Evolutionary conservation across 2,888 invertebrate genomes (phyloP), one percentile per base, ranked within the genome.

Genomic region (Stenolophus ochropezus): DNA sequence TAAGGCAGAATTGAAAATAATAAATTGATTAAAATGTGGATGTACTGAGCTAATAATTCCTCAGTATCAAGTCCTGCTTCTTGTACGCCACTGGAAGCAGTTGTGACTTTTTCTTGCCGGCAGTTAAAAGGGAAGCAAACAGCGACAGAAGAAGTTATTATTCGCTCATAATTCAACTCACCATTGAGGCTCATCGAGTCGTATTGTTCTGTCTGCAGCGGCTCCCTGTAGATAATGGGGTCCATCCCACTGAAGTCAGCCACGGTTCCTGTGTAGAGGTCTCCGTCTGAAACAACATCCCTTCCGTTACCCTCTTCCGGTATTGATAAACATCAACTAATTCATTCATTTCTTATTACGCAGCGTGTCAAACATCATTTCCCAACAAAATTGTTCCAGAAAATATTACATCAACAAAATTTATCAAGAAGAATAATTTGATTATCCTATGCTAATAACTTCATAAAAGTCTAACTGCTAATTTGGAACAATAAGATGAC

Each of bases 111-210:
- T 80, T 80, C 79, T 69, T 69, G 4, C 33, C 6, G n/a, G 69
- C 51, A 79, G 79, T 78, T 78, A 78, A 78, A 79, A 69, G 69
- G 27, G 69, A 47, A 79, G 79, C 49, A 49, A 79, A 79, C 61
- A 78, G 65, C 65, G 56, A 20, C 16, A 79, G 79, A 79, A 79
- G 71, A 79, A 79, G 79, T 79, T 79, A 71, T 71, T 79, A 53
- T 79, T 71, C 79, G 33, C 33, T 65, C 79, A 71, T 79, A 79
- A 79, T 79, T 79, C 79, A 73, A 87, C 93, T 92, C 91, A 98
- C 98, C 96, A 90, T 98, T 98, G 86, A 98, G 93, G 91, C 97
- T 97, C 93, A 96, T 96, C 84, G 97, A 96, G 90, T 98, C 97
- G 89, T 96, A 97, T 88, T 97, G 97, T 89, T 97, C 97, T 80